phyloP scores from a whole-genome alignment of 1,140 invertebrate genomes.

The Stegodyphus mimosarum region DNA sequence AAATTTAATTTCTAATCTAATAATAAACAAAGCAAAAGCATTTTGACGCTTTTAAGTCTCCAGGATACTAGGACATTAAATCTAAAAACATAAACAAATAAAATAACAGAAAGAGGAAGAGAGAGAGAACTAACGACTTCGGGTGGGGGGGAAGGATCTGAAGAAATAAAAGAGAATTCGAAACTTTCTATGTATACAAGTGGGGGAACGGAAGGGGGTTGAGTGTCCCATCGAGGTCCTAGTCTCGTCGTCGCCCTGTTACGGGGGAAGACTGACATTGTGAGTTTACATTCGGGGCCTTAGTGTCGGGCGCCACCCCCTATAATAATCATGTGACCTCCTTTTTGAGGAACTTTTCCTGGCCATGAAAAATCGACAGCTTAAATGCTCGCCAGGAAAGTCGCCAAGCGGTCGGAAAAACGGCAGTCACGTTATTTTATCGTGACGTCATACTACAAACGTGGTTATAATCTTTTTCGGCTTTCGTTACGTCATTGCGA shows the following conservation, averaged over 20 bases:
- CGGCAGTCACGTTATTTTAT: too few relatives aligned
- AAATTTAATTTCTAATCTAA: too few relatives aligned
- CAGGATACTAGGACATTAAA: too few relatives aligned
- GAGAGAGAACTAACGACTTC: slow-evolving; percentile 24
- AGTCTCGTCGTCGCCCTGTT: slow-evolving; percentile 24
- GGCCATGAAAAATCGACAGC: slow-evolving; percentile 41
- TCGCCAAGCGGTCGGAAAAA: slow-evolving; percentile 31
- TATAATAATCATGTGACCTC: slow-evolving; percentile 52
- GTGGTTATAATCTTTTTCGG: too few relatives aligned
- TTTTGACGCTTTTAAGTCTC: too few relatives aligned
- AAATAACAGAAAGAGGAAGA: neutral
- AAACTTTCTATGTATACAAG: slow-evolving; percentile 30
- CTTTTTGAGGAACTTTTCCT: slow-evolving; percentile 45
- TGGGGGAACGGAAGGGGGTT: neutral
- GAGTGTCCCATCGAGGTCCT: slow-evolving; percentile 22
- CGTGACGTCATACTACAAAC: too few relatives aligned
- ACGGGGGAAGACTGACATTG: slow-evolving; percentile 19
- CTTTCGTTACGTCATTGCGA: too few relatives aligned
- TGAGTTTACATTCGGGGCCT: slow-evolving; percentile 38
- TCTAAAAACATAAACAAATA: slow-evolving; percentile 2
- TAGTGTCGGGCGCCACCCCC: slow-evolving; percentile 46
- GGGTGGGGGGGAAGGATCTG: neutral
- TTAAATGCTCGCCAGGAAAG: slow-evolving; percentile 44
- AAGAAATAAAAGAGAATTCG: slow-evolving; percentile 13
- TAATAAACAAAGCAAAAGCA: too few relatives aligned